These are phyloP conservation scores for Lasaia peninsularis DNA, from an alignment of 1,140 invertebrate species.

Conservation along the genomic window DNA sequence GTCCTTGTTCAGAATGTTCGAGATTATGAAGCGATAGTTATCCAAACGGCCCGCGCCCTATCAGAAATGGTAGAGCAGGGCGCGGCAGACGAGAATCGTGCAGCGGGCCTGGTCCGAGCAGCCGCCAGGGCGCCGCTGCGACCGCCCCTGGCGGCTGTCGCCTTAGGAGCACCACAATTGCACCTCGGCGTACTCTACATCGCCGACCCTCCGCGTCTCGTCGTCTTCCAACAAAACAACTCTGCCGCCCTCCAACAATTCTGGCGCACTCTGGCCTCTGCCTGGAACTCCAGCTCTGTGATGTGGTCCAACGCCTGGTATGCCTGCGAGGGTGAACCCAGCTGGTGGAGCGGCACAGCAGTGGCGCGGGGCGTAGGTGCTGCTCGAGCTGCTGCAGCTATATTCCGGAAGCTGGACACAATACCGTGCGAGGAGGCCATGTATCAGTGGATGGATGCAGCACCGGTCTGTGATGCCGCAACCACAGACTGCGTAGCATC, in stretches of 20 bases:
- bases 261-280: slow-evolving; percentile 64
- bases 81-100: slow-evolving; percentile 49
- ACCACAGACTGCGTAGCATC: slow-evolving; percentile 56
- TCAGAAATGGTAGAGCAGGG: slow-evolving; percentile 59
- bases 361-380: slow-evolving; percentile 48
- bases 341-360: slow-evolving; percentile 62
- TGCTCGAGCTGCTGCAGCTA: slow-evolving; percentile 49
- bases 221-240: slow-evolving; percentile 67
- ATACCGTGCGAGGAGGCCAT: slow-evolving; percentile 57
- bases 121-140: slow-evolving; percentile 50
- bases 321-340: slow-evolving; percentile 45
- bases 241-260: slow-evolving; percentile 56
- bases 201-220: slow-evolving; percentile 48
- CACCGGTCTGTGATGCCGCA: slow-evolving; percentile 47
- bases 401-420: slow-evolving; percentile 47
- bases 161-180: slow-evolving; percentile 65
- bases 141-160: slow-evolving; percentile 60
- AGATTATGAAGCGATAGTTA: slow-evolving; percentile 57
- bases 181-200: slow-evolving; percentile 68
- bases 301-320: slow-evolving; percentile 68
- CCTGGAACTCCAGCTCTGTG: slow-evolving; percentile 59
- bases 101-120: slow-evolving; percentile 56
- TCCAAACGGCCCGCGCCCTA: slow-evolving; percentile 55
- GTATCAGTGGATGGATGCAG: slow-evolving; percentile 52
- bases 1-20: slow-evolving; percentile 43